Base-by-base conservation (phyloP, 2,888 invertebrate species). In the Bedellia somnulentella region DNA sequence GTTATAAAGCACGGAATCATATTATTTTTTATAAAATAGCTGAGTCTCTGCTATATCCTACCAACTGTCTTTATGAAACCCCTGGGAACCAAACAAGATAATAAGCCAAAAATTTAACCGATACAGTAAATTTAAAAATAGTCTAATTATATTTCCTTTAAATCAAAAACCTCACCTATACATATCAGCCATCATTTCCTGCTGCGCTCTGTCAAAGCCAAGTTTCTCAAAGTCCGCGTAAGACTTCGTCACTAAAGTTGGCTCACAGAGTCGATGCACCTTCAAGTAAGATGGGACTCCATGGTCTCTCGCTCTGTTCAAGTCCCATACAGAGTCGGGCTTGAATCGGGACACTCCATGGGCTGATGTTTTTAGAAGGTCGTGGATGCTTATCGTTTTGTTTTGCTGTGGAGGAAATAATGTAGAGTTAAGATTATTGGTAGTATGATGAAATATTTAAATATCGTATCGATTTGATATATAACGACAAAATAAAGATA, bases 231-330 rank as follows among this genome's bases (percentile, higher is more conserved):
- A 70, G 46, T 83, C 81, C 1, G 80, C 80, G 36, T 83, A 84
- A 5, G 61, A 59, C 41, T 79, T 78, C 15, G 70, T 57, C 8
- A 46, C 50, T 2, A 68, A 52, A 47, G 82, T 75, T 0, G 73
- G 70, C 17, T 80, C 76, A 45, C 89, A 93, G 33, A 85, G 66
- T 27, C 83, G 78, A 22, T 89, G 47, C 31, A 84, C 86, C 11
- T 83, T 68, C 0, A 82, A 56, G 49, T 93, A 93, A 0, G 87
- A 78, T 0, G 90, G 80, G 3, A 92, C 70, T 0, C 92, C 93
- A 43, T 93, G 92, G 55, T 93, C 93, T 15, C 93, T 78, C 1
- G 83, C 57, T 13, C 79, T 67, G 41, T 70, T 62, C 42, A 79
- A 62, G 34, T 76, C 76, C 52, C 75, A 73, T 30, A 62, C 63